Conservation (phyloP, 2,888 invertebrate species). For the Drosophila bunnanda region DNA sequence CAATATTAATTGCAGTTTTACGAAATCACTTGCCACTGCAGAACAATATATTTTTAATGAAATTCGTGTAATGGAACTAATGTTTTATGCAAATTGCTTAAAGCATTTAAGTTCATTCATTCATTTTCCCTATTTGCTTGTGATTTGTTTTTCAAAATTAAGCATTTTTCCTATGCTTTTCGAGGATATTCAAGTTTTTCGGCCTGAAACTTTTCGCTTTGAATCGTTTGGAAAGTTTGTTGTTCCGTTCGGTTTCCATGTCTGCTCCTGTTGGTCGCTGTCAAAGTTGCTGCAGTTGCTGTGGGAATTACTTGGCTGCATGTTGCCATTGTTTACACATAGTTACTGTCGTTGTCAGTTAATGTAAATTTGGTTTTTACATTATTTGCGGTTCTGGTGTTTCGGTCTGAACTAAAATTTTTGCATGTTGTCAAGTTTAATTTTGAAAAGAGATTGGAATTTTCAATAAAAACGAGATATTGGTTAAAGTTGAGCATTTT, state of each 20-base stretch:
- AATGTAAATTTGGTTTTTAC: slow-evolving; percentile 41
- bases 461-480: neutral
- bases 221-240: slow-evolving; percentile 41
- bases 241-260: slow-evolving; percentile 17
- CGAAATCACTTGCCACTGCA: neutral
- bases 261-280: slow-evolving; percentile 40
- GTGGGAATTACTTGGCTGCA: slow-evolving; percentile 33
- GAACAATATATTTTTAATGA: neutral
- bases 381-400: slow-evolving; percentile 31
- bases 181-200: slow-evolving; percentile 11
- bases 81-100: neutral
- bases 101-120: neutral
- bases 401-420: slow-evolving; percentile 1
- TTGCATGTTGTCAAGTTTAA: neutral
- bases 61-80: neutral
- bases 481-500: neutral
- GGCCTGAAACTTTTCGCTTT: slow-evolving; percentile 33
- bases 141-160: too few species aligned
- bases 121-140: too few species aligned
- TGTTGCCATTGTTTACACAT: slow-evolving; percentile 40
- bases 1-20: neutral
- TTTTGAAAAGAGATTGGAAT: neutral
- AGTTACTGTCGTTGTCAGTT: slow-evolving; percentile 45
- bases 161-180: neutral
- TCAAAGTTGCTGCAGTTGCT: slow-evolving; percentile 36